A percentile compares a stretch with the other conserved stretches of the same genome.
Conservation (phyloP, 2,888 invertebrate species). For the Oasisia sp. region DNA sequence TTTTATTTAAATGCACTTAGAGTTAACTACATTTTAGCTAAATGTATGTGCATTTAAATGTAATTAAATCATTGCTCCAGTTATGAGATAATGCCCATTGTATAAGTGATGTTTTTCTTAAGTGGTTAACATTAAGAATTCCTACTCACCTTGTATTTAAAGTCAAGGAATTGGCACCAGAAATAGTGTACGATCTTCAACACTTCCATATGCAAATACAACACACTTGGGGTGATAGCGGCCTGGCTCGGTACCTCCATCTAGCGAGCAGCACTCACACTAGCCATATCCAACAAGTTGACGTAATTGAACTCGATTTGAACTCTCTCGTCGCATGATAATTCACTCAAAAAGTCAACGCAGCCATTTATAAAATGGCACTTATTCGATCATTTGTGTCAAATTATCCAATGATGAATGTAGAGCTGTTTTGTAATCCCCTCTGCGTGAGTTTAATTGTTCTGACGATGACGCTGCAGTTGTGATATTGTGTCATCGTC, state of each 20-base stretch:
- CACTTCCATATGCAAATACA: conserved; percentile 55
- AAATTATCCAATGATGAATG: neutral
- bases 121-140: neutral
- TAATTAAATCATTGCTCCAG: no score
- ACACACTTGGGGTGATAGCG: conserved; percentile 23
- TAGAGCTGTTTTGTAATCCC: neutral
- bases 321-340: neutral
- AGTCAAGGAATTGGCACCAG: conserved; percentile 58
- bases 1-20: no score
- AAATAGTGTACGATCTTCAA: conserved; percentile 59
- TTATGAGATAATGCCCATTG: no score
- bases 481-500: neutral
- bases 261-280: neutral
- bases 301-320: neutral
- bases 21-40: no score
- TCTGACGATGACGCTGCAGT: neutral
- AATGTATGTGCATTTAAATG: no score
- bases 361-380: neutral
- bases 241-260: neutral
- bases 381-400: neutral
- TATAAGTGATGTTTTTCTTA: neutral
- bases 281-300: neutral
- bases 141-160: conserved; percentile 54
- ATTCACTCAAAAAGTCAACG: neutral
- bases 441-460: neutral